These are phyloP conservation scores for Endomychus coccineus DNA, from an alignment of 2,888 invertebrate species.

Conservation along the genomic window DNA sequence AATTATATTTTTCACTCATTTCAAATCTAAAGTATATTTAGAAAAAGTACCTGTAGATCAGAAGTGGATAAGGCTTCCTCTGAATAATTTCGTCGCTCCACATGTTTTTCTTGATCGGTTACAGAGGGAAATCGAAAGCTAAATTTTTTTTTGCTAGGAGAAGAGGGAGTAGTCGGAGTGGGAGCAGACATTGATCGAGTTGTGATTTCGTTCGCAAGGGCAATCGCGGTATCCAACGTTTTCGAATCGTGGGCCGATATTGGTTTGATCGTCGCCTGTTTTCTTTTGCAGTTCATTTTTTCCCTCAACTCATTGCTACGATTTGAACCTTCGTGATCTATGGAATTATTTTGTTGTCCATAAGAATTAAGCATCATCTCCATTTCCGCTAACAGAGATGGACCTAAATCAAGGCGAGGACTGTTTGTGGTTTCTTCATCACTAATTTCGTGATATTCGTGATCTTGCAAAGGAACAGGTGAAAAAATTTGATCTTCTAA, in stretches of 20 bases:
- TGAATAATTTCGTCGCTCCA: constrained; percentile 76
- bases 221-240: constrained; percentile 86
- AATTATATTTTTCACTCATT: too few relatives aligned
- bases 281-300: constrained; percentile 37
- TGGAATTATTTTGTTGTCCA: constrained; percentile 31
- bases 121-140: constrained; percentile 63
- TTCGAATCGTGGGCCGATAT: constrained; percentile 91
- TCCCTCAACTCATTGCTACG: constrained; percentile 64
- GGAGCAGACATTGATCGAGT: constrained; percentile 40
- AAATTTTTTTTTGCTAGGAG: constrained; percentile 70
- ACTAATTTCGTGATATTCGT: constrained; percentile 78
- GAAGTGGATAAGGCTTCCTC: constrained; percentile 81
- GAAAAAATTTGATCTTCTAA: constrained; percentile 42
- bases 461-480: constrained; percentile 48
- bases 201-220: constrained; percentile 86
- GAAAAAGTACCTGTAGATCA: constrained; percentile 68
- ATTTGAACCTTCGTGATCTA: constrained; percentile 49
- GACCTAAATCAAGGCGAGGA: constrained; percentile 67
- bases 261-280: constrained; percentile 66
- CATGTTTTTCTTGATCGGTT: constrained; percentile 49
- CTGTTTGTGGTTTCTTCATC: constrained; percentile 61
- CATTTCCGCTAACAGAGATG: constrained; percentile 84
- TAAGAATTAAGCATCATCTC: constrained; percentile 75
- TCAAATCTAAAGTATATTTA: too few relatives aligned
- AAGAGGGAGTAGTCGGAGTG: constrained; percentile 50